Percentiles rank a stretch among this genome's conserved stretches.
Evolutionary conservation across 2,797 vertebrate species (phyloP).

Genomic region (Cryptoblepharus egeriae): DNA sequence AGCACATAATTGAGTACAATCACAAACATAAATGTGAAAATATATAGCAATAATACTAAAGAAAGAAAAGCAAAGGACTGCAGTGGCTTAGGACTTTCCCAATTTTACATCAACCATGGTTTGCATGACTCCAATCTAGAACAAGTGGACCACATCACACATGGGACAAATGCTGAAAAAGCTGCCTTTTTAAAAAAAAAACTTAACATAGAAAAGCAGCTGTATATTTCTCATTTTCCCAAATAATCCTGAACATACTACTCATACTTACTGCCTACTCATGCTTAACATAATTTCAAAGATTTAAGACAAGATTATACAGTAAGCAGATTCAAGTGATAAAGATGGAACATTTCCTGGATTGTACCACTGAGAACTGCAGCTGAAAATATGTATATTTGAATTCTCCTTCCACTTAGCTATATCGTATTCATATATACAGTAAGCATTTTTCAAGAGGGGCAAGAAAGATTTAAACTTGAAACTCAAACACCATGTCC

Average conservation of each 20-base stretch:
- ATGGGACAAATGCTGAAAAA: too few relatives aligned
- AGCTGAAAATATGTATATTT: not conserved
- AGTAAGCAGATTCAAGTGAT: not conserved
- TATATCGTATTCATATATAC: too few relatives aligned
- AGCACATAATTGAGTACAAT: too few relatives aligned
- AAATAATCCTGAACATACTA: not conserved
- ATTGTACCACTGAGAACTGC: not conserved
- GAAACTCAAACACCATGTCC: not conserved
- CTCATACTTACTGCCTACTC: not conserved
- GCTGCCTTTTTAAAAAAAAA: too few relatives aligned
- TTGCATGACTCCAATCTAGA: too few relatives aligned
- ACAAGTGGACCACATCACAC: too few relatives aligned
- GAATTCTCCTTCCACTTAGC: too few relatives aligned
- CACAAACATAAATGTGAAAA: too few relatives aligned
- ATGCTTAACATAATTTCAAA: not conserved
- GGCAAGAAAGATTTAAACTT: not conserved
- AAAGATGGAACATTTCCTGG: not conserved
- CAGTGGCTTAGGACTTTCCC: too few relatives aligned
- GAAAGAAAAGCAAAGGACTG: too few relatives aligned
- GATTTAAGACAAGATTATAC: not conserved
- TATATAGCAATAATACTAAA: too few relatives aligned
- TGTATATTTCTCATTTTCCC: not conserved
- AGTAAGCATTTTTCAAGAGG: not conserved
- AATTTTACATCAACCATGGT: too few relatives aligned
- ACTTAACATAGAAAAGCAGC: slow-evolving; percentile 8